Evolutionary conservation across 1,140 invertebrate genomes (phyloP), one percentile per base, ranked within the genome.

Genomic region (Adelges cooleyi): DNA sequence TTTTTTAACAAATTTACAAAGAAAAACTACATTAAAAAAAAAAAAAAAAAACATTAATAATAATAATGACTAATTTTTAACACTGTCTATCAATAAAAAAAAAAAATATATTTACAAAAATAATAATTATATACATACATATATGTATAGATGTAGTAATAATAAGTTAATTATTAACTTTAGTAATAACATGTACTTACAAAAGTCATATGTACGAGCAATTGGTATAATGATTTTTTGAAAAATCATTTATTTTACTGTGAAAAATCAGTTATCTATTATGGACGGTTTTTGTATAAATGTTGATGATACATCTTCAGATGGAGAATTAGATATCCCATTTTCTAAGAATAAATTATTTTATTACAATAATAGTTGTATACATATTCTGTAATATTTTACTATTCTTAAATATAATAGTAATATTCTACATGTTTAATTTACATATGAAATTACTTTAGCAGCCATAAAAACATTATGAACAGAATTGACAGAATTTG

Each of bases 21-120:
- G 46, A 62, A 46, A 59, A 46, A 62, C 56, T 62, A 62, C 56
- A 48, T 62, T 42, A 59, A 51, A 51, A 50, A 59, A 59, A 59
- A 22, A 62, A 62, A 46, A 46, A 46, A 59, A 8, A 44, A 8
- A n/a, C 4, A 44, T n/a, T 46, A 20, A 27, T 62, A 62, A 62
- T 62, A 62, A 48, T 33, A 62, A 62, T 62, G 56, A 62, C 56
- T 62, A 62, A 62, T 8, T 29, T 33, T 62, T 48, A n/a, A 25
- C 23, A 23, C 42, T n/a, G 10, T 44, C 10, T 59, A 27, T 27
- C 18, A 10, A 20, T 48, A 20, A 17, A n/a, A 15, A 36, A 33
- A 25, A 50, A 15, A 36, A 33, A 25, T 25, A 27, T 62, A 48
- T 62, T 62, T 62, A 62, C 42, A 46, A 33, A 46, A 27, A n/a